These are phyloP conservation scores for Periplaneta americana DNA, from an alignment of 1,140 invertebrate species.

Conservation along the genomic window DNA sequence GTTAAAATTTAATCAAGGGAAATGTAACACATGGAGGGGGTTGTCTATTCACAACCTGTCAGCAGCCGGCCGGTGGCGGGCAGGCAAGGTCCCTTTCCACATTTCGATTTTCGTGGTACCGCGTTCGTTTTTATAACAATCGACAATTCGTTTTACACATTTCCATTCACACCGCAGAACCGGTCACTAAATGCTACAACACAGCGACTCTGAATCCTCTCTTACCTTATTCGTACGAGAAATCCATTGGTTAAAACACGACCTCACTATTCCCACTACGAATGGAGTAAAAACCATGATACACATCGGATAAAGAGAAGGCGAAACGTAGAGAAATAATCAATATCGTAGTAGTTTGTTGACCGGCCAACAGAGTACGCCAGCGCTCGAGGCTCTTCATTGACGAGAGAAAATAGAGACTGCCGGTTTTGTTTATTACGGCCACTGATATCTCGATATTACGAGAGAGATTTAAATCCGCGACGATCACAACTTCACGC, in stretches of 20 bases:
- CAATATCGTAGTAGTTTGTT: slow-evolving; percentile 6
- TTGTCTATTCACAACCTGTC: too few species aligned
- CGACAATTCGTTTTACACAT: not conserved
- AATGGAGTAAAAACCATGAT: not conserved
- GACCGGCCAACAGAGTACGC: not conserved
- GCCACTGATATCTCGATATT: too few species aligned
- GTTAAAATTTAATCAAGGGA: not conserved
- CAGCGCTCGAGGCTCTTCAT: not conserved
- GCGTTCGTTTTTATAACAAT: not conserved
- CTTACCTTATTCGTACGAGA: not conserved
- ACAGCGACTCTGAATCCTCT: not conserved
- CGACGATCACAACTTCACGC: too few species aligned
- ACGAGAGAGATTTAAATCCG: too few species aligned
- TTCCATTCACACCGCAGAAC: too few species aligned
- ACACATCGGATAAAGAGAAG: not conserved
- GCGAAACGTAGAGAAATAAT: slow-evolving; percentile 6
- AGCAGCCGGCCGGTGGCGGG: not conserved
- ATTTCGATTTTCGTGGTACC: not conserved
- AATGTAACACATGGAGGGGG: not conserved
- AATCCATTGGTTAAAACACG: too few species aligned
- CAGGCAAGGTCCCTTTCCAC: too few species aligned
- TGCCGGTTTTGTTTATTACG: not conserved
- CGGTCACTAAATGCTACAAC: not conserved
- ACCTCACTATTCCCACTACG: not conserved
- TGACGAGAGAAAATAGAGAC: not conserved